These are phyloP conservation scores for Myotis lucifugus DNA, from an alignment of 2,113 vertebrate genomes.

Conservation along the genomic window DNA sequence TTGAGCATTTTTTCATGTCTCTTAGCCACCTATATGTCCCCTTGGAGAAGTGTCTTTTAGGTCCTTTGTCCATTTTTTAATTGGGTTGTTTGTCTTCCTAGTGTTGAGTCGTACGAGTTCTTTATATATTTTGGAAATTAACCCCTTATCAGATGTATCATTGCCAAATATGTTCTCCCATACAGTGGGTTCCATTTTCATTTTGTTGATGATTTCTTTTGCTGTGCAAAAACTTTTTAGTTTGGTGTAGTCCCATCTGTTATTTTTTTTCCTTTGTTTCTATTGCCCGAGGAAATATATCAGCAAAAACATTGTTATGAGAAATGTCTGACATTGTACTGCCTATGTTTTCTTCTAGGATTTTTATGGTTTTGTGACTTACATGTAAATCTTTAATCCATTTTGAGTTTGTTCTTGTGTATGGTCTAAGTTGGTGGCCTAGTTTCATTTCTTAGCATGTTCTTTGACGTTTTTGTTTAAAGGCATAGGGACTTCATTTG, in stretches of 20 bases:
- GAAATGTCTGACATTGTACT: neutral
- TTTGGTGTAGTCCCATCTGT: neutral
- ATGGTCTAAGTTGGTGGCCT: neutral
- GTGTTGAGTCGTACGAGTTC: neutral
- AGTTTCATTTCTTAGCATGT: neutral
- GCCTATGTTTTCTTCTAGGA: neutral
- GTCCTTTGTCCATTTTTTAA: neutral
- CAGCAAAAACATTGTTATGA: neutral
- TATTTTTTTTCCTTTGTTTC: neutral
- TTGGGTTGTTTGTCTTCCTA: neutral
- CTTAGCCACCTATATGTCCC: neutral
- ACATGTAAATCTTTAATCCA: neutral
- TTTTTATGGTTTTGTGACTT: neutral
- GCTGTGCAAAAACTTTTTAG: neutral
- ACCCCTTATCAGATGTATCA: neutral
- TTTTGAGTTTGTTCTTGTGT: neutral
- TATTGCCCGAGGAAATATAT: neutral
- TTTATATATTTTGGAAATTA: neutral
- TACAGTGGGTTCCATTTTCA: neutral
- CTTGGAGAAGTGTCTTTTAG: neutral
- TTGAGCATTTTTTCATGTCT: neutral
- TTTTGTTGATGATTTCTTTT: neutral
- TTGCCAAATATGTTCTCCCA: neutral
- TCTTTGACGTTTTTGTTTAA: neutral
- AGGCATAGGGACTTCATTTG: neutral